Base-by-base conservation (phyloP, 2,888 invertebrate genomes). In the Euproctis similis region DNA sequence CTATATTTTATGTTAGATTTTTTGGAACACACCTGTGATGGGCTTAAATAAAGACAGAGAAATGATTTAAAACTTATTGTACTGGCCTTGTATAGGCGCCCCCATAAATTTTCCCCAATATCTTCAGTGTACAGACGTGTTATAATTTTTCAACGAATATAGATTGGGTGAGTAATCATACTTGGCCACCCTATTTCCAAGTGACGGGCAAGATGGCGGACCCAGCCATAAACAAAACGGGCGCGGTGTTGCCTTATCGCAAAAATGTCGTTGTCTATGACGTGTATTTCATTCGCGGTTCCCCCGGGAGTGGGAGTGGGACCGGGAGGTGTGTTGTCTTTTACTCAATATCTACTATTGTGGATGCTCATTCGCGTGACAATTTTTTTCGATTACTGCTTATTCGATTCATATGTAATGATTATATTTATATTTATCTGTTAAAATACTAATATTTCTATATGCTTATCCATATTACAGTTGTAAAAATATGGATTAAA, bases 201-300 rank as follows among this genome's bases (percentile, higher is more conserved):
- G 11, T 40, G 38, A 51, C 32, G 28, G 23, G 31, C 55, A 71
- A 73, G 61, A 75, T 70, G 73, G 72, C 72, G 58, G 43, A 34
- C 38, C 46, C 39, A 49, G 48, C 53, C 61, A 72, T 68, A 70
- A 69, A 73, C 70, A 71, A 71, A 67, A 61, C 54, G 48, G 39
- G 50, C 50, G 33, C 47, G 57, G 47, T 55, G 59, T 58, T 59
- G 61, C 60, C 63, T 71, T 72, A 73, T 74, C 74, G 57, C 65
- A 65, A 60, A 73, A 75, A 71, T 63, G 70, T 68, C 65, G 62
- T 50, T 53, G 46, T 44, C 50, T 57, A 59, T 70, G 70, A 67
- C 69, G 59, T 58, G 59, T 66, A 66, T 70, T 62, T 55, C 63
- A 68, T 66, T 57, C 54, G 55, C 48, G 44, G 64, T 53, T 66